Evolutionary conservation across 1,140 invertebrate species (phyloP).

Genomic region (Capitella teleta): DNA sequence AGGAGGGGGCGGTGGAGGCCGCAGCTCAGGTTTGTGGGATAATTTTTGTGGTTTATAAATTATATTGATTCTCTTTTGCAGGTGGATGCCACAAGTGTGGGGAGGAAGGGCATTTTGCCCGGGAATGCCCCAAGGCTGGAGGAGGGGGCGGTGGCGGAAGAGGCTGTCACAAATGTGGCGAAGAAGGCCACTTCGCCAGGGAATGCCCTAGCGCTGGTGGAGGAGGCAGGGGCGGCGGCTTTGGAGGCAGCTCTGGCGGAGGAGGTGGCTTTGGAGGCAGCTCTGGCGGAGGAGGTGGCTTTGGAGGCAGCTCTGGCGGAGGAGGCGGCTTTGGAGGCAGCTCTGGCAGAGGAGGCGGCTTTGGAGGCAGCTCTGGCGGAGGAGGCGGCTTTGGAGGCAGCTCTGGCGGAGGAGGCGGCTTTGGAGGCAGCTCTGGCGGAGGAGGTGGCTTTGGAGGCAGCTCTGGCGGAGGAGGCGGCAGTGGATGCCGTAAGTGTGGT

Average conservation of each 20-base stretch:
- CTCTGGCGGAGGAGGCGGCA: conserved; percentile 21
- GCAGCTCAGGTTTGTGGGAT: neutral
- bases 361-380: conserved; percentile 21
- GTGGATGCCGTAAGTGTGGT: conserved; percentile 21
- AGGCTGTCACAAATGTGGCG: conserved; percentile 26
- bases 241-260: conserved; percentile 21
- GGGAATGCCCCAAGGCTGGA: conserved; percentile 18
- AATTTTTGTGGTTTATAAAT: neutral
- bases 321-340: conserved; percentile 15
- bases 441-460: conserved; percentile 17
- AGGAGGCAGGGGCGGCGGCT: conserved; percentile 11
- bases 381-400: conserved; percentile 15
- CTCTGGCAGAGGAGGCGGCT: conserved; percentile 25
- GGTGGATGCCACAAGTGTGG: conserved; percentile 18
- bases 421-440: conserved; percentile 21
- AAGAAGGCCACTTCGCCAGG: conserved; percentile 22
- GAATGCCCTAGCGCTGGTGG: conserved; percentile 10
- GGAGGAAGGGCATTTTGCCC: conserved; percentile 13
- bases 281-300: conserved; percentile 25
- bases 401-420: conserved; percentile 25
- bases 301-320: conserved; percentile 21
- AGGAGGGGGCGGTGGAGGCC: neutral
- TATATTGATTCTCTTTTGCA: neutral
- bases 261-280: conserved; percentile 15
- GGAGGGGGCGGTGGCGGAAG: conserved; percentile 2